Evolutionary conservation across 2,113 vertebrate genomes (phyloP).

Genomic region (Lucifuga dentata): DNA sequence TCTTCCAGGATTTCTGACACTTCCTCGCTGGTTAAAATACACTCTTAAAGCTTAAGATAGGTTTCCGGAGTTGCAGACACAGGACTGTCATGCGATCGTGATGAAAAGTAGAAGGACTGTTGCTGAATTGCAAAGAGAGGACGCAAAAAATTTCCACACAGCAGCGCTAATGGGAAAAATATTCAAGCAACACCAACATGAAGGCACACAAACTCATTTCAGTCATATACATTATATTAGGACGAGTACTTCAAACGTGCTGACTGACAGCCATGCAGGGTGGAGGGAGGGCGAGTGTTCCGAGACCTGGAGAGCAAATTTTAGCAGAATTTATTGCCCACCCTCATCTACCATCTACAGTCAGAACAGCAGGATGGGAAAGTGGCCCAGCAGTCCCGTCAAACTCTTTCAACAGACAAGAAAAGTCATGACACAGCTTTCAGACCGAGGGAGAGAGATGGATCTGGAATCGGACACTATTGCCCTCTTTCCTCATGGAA

Average conservation of each 20-base stretch:
- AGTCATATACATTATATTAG: conserved; percentile 4
- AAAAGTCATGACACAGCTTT: conserved; percentile 4
- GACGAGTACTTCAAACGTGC: background rate
- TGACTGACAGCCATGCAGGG: conserved; percentile 12
- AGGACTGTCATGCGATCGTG: conserved; percentile 30
- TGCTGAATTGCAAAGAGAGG: conserved; percentile 27
- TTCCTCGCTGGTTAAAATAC: conserved; percentile 42
- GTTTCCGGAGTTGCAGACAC: conserved; percentile 55
- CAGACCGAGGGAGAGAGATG: background rate
- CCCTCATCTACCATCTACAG: background rate
- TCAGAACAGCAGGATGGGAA: background rate
- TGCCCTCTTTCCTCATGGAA: background rate
- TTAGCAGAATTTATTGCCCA: conserved; percentile 18
- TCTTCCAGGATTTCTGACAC: conserved; percentile 20
- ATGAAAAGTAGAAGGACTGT: conserved; percentile 38
- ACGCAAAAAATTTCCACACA: conserved; percentile 34
- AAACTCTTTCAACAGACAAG: conserved; percentile 22
- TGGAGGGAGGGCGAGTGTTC: conserved; percentile 1
- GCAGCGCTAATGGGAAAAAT: conserved; percentile 42
- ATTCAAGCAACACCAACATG: conserved; percentile 37
- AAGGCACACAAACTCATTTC: conserved; percentile 64
- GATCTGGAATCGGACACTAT: background rate
- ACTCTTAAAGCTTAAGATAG: conserved; percentile 77
- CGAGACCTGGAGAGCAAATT: conserved; percentile 19
- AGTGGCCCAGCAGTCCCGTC: background rate